phyloP scores from a whole-genome alignment of 1,140 invertebrate genomes.

The Drosophila obscura region DNA sequence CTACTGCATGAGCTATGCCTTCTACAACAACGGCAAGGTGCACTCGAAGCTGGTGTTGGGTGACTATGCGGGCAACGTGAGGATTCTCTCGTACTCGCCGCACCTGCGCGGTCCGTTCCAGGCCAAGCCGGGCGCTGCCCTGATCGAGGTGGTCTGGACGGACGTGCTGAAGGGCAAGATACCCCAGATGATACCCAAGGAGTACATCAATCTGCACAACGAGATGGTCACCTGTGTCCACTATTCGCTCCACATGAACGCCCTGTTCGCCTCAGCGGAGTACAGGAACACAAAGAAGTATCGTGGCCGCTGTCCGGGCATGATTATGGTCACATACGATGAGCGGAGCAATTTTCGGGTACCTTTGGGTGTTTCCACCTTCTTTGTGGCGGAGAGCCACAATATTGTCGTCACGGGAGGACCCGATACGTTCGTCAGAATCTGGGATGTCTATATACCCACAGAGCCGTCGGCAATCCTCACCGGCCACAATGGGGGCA shows the following conservation, averaged over 20 bases:
- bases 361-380: slow-evolving; percentile 85
- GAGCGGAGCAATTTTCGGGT: slow-evolving; percentile 70
- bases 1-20: slow-evolving; percentile 87
- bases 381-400: slow-evolving; percentile 85
- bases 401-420: slow-evolving; percentile 89
- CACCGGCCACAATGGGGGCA: slow-evolving; percentile 88
- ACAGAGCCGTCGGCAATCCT: slow-evolving; percentile 86
- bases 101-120: slow-evolving; percentile 87
- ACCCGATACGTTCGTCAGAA: slow-evolving; percentile 88
- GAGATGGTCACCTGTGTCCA: slow-evolving; percentile 88
- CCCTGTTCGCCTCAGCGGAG: slow-evolving; percentile 85
- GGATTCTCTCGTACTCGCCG: slow-evolving; percentile 86
- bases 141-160: slow-evolving; percentile 85
- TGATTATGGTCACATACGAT: slow-evolving; percentile 62
- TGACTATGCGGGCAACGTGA: slow-evolving; percentile 87
- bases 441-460: slow-evolving; percentile 91
- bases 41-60: slow-evolving; percentile 87
- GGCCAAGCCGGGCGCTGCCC: slow-evolving; percentile 86
- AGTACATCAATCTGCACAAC: slow-evolving; percentile 86
- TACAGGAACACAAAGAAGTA: slow-evolving; percentile 83
- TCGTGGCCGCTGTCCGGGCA: slow-evolving; percentile 65
- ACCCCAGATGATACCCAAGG: slow-evolving; percentile 84
- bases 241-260: slow-evolving; percentile 86
- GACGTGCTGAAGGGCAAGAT: slow-evolving; percentile 84
- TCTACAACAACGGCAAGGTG: slow-evolving; percentile 85